Evolutionary conservation across 2,797 vertebrate genomes (phyloP).

Genomic region (Heteromormyrus szaboi): DNA sequence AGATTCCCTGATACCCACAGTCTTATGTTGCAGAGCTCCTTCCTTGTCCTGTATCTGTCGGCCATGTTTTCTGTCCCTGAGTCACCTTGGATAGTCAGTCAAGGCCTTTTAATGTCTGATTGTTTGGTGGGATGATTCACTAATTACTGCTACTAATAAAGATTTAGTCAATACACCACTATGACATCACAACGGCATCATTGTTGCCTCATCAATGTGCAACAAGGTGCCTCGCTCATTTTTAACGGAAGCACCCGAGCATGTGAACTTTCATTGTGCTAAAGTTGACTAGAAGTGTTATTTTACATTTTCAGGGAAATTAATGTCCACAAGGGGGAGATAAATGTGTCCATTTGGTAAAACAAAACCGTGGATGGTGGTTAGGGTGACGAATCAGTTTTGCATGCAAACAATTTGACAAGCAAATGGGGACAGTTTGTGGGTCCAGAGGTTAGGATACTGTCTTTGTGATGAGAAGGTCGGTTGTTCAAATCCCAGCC

Average conservation of each 20-base stretch:
- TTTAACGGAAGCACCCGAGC: neutral
- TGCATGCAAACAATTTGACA: neutral
- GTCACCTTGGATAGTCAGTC: neutral
- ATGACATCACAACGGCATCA: neutral
- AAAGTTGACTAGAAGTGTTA: neutral
- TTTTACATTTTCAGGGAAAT: neutral
- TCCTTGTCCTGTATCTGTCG: neutral
- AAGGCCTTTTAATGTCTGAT: neutral
- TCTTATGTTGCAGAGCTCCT: neutral
- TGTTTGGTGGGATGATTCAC: neutral
- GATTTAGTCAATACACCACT: neutral
- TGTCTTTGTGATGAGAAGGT: neutral
- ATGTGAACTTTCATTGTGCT: neutral
- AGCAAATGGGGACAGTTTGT: neutral
- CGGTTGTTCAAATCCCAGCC: neutral
- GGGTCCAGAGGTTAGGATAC: neutral
- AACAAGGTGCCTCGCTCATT: neutral
- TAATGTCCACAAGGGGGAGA: neutral
- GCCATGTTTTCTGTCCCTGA: neutral
- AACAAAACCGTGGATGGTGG: neutral
- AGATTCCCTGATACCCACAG: neutral
- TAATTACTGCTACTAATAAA: neutral
- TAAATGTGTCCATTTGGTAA: neutral
- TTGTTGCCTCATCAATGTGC: neutral
- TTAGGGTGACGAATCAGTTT: neutral